phyloP scores from a whole-genome alignment of 2,113 vertebrate genomes.

The Prunella himalayana region DNA sequence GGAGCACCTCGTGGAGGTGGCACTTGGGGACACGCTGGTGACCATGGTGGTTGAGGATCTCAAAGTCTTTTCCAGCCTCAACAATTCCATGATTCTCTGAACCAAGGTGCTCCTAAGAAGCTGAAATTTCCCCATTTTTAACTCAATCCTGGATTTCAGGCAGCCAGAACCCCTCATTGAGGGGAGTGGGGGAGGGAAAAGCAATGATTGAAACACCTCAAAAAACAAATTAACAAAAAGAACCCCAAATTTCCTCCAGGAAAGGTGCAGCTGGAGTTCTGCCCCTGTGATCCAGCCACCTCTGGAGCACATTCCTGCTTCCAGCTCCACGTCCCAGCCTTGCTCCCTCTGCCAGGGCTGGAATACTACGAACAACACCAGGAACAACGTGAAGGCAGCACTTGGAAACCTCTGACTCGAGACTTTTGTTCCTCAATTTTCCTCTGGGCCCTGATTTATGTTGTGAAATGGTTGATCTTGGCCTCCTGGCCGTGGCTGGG shows the following conservation, averaged over 20 bases:
- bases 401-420: conserved; percentile 6
- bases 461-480: conserved; percentile 32
- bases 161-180: neutral
- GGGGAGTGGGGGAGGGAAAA: too few species aligned
- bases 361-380: neutral
- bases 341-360: neutral
- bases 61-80: neutral
- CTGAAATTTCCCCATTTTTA: neutral
- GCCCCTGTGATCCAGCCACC: neutral
- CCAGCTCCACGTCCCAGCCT: neutral
- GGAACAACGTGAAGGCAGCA: neutral
- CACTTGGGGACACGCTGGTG: neutral
- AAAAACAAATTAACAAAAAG: neutral
- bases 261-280: neutral
- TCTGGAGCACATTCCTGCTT: neutral
- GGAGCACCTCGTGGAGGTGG: neutral
- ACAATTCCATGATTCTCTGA: neutral
- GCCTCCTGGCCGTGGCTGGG: neutral
- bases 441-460: neutral
- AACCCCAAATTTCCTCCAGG: neutral
- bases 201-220: neutral
- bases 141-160: neutral
- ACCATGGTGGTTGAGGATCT: accelerated
- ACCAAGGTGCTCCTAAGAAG: neutral
- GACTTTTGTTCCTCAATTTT: neutral